phyloP scores from a whole-genome alignment of 2,113 vertebrate genomes.

The Myanophis thanlyinensis region DNA sequence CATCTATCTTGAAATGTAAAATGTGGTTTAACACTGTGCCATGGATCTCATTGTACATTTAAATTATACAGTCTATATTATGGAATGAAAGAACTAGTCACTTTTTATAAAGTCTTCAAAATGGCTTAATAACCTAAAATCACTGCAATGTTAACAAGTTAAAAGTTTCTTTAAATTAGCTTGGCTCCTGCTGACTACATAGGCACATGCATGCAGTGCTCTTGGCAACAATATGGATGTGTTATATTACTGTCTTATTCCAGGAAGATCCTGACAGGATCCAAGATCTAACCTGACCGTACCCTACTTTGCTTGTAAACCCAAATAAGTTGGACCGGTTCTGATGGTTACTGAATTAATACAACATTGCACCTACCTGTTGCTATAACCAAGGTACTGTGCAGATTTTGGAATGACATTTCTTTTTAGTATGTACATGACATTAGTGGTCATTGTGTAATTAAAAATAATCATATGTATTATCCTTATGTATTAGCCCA shows the following conservation, averaged over 20 bases:
- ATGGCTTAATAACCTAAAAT: neutral
- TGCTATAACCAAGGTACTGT: neutral
- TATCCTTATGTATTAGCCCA: neutral
- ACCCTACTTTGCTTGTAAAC: neutral
- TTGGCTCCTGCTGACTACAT: neutral
- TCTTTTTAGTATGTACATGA: neutral
- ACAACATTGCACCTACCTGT: neutral
- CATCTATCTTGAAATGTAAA: neutral
- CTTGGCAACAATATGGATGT: neutral
- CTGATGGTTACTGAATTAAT: neutral
- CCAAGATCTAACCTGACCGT: neutral
- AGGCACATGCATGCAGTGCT: neutral
- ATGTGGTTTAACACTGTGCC: neutral
- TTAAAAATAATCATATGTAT: neutral
- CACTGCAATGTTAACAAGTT: neutral
- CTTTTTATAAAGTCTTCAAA: neutral
- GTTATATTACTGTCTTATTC: neutral
- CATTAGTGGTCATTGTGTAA: neutral
- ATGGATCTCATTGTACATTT: neutral
- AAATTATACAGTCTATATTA: neutral
- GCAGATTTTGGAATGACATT: neutral
- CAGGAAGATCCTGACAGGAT: neutral
- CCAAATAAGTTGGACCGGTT: neutral
- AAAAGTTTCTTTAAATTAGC: neutral
- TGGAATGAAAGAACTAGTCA: neutral